phyloP scores from a whole-genome alignment of 2,113 vertebrate species.

The Rhizomys pruinosus region DNA sequence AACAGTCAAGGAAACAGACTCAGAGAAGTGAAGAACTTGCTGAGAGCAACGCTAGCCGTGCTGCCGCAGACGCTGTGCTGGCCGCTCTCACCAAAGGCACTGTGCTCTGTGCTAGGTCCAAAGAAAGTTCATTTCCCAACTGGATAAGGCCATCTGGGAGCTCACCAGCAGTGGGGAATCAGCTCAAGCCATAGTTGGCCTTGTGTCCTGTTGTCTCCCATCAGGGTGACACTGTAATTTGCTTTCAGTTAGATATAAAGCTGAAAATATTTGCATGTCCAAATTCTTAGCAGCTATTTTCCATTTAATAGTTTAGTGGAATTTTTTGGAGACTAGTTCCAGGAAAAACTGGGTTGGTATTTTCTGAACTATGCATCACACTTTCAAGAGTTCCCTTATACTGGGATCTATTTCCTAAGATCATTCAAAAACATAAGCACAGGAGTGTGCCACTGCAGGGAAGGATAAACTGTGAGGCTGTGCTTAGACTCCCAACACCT shows the following conservation, averaged over 20 bases:
- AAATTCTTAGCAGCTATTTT: slow-evolving; percentile 52
- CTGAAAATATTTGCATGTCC: slow-evolving; percentile 25
- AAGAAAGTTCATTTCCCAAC: not conserved
- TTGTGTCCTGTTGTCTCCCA: slow-evolving; percentile 36
- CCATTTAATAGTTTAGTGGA: slow-evolving; percentile 10
- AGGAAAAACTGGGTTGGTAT: not conserved
- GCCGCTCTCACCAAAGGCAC: not conserved
- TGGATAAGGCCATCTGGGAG: slow-evolving; percentile 30
- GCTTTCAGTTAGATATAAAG: slow-evolving; percentile 45
- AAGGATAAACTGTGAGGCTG: not conserved
- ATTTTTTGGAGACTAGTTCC: slow-evolving; percentile 20
- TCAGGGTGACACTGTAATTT: not conserved
- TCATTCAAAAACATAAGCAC: not conserved
- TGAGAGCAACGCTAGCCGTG: not conserved
- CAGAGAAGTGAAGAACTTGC: not conserved
- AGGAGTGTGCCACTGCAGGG: not conserved
- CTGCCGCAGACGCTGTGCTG: not conserved
- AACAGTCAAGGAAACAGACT: not conserved
- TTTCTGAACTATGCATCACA: not conserved
- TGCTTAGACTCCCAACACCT: not conserved
- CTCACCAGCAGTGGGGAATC: slow-evolving; percentile 58
- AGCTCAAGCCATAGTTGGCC: slow-evolving; percentile 33
- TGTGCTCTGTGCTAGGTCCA: not conserved
- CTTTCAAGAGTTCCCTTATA: not conserved
- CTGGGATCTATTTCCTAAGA: fast-evolving